Evolutionary conservation across 2,888 invertebrate genomes (phyloP).

Genomic region (Apodemia zela): DNA sequence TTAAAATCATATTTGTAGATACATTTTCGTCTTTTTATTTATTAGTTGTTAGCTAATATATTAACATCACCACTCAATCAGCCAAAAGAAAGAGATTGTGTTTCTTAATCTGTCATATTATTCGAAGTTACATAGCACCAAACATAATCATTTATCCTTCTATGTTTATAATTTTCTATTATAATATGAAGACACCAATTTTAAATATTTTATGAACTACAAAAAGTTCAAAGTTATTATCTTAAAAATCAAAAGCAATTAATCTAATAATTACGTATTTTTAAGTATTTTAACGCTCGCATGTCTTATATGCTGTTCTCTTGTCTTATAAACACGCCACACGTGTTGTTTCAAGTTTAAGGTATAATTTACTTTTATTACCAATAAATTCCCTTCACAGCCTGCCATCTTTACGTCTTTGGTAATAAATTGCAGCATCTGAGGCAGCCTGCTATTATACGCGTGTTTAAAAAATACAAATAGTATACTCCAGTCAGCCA

Average conservation of each 20-base stretch:
- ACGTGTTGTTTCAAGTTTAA: slow-evolving; percentile 22
- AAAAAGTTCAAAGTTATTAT: no score
- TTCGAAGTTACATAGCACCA: no score
- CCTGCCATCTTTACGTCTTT: slow-evolving; percentile 37
- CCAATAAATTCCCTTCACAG: slow-evolving; percentile 38
- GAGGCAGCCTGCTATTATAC: slow-evolving; percentile 44
- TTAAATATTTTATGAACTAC: no score
- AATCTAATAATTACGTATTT: neutral
- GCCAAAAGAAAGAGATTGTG: no score
- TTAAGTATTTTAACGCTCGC: slow-evolving; percentile 18
- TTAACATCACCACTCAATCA: no score
- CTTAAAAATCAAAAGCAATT: neutral
- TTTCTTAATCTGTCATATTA: no score
- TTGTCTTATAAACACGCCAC: slow-evolving; percentile 14
- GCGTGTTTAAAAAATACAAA: slow-evolving; percentile 30
- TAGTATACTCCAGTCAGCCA: slow-evolving; percentile 36
- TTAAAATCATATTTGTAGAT: no score
- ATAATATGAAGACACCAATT: no score
- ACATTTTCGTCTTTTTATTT: no score
- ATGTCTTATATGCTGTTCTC: slow-evolving; percentile 9
- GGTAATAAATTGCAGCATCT: slow-evolving; percentile 47
- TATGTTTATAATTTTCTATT: no score
- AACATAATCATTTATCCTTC: no score
- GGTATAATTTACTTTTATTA: slow-evolving; percentile 32
- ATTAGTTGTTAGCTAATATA: no score